These are phyloP conservation scores for Girardinus metallicus DNA, from an alignment of 2,797 vertebrate species.

Conservation along the genomic window DNA sequence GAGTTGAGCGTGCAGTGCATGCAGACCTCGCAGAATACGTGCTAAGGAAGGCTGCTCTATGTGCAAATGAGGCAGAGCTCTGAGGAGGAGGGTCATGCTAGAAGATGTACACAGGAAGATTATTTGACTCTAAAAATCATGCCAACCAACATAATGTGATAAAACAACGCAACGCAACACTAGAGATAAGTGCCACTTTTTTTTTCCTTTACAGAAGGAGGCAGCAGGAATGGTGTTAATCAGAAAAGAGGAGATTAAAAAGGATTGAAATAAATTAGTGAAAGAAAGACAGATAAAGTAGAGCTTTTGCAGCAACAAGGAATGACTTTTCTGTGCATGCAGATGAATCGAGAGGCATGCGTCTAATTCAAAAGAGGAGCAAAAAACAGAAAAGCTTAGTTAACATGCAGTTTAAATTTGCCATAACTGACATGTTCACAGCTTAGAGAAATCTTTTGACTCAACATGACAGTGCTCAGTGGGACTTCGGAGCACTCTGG, in stretches of 20 bases:
- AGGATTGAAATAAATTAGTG: constrained; percentile 67
- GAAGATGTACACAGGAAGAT: constrained; percentile 99
- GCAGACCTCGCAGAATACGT: constrained; percentile 82
- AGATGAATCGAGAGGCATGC: constrained; percentile 62
- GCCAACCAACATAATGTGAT: constrained; percentile 99
- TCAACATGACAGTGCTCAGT: constrained; percentile 58
- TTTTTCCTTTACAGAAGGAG: constrained; percentile 85
- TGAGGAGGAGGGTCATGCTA: constrained; percentile 99
- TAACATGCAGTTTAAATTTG: constrained; percentile 28
- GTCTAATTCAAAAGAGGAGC: constrained; percentile 48
- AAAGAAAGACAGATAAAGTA: constrained; percentile 76
- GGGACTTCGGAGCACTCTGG: constrained; percentile 52
- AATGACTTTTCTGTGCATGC: constrained; percentile 64
- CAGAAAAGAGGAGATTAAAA: constrained; percentile 75
- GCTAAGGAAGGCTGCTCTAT: constrained; percentile 78
- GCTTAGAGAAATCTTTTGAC: constrained; percentile 45
- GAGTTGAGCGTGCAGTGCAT: constrained; percentile 86
- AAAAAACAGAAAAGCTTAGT: constrained; percentile 48
- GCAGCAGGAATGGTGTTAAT: constrained; percentile 81
- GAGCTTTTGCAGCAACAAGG: constrained; percentile 64
- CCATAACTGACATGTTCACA: constrained; percentile 62
- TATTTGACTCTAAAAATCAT: constrained; percentile 99
- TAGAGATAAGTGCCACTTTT: constrained; percentile 99
- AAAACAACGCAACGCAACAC: constrained; percentile 96
- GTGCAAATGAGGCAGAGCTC: constrained; percentile 93